phyloP scores from a whole-genome alignment of 2,113 vertebrate species.

The Daboia siamensis region DNA sequence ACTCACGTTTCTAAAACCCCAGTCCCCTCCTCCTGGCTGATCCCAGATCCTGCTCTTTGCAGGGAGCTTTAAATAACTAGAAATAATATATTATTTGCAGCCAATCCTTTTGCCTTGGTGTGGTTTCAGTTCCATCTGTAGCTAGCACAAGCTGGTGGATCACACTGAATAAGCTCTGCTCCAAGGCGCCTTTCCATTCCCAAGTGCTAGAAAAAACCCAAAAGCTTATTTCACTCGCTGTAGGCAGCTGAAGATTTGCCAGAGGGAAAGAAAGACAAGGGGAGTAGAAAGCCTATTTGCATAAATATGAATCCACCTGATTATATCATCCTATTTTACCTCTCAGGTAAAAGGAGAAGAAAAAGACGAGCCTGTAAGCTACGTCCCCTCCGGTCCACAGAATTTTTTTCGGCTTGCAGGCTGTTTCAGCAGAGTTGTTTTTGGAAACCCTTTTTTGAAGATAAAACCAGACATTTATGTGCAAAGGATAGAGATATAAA shows the following conservation, averaged over 20 bases:
- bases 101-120: neutral
- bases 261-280: neutral
- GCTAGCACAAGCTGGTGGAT: neutral
- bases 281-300: neutral
- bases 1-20: neutral
- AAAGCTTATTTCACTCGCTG: neutral
- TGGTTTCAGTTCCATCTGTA: constrained; percentile 37
- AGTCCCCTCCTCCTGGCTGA: neutral
- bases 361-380: neutral
- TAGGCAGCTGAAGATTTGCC: neutral
- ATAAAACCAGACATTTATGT: neutral
- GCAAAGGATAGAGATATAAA: neutral
- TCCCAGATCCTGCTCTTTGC: neutral
- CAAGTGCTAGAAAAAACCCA: neutral
- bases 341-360: constrained; percentile 2
- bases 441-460: neutral
- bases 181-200: neutral
- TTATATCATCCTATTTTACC: constrained; percentile 4
- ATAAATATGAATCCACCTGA: neutral
- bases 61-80: neutral
- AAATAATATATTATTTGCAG: neutral
- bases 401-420: constrained; percentile 14
- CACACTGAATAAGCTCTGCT: neutral
- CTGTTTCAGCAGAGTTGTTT: neutral
- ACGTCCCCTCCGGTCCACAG: neutral